Evolutionary conservation across 2,113 vertebrate genomes (phyloP), one percentile per base, ranked within the genome.

Genomic region (Cottus gobio): DNA sequence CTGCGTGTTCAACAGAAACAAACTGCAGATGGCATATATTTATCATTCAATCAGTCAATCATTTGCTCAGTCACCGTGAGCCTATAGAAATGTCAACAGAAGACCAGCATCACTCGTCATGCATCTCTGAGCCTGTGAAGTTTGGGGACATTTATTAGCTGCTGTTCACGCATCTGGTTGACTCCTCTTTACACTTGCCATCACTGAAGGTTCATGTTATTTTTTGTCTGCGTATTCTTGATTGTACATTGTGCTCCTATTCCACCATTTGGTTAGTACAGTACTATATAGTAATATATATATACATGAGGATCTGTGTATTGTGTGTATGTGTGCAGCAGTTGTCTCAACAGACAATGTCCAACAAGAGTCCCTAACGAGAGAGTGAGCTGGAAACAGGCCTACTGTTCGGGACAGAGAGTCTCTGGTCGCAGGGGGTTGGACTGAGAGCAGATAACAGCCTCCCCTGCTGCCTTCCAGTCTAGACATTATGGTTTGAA

Each of bases 401-500:
- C 28, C 44, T 48, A 52, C 63, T 2, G 8, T 37, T 8, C 7
- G 36, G 36, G 36, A 37, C 15, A 39, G 24, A 3, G 31, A 24
- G 24, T 37, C 2, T 37, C 22, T 8, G 24, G 6, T 6, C 5
- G 65, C 1, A 4, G 42, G 20, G 20, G 20, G 7, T 9, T 39
- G 46, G 8, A 48, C 24, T 44, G 22, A 26, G 34, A 46, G 52
- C 24, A 30, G 13, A 34, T 50, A 78, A 66, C 30, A 61, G 42
- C 18, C 36, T 56, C 34, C 13, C 18, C 26, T 28, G n/a, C 12
- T 42, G 6, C 44, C 37, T 44, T 28, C 46, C 13, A 52, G 48
- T 74, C 24, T 52, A 16, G 61, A 76, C 50, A 52, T 71, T n/a
- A 56, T 3, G 1, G 16, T 75, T 72, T 79, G 42, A 69, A 28